These are phyloP conservation scores for Calephelis nemesis DNA, from an alignment of 1,140 invertebrate species.

Conservation along the genomic window DNA sequence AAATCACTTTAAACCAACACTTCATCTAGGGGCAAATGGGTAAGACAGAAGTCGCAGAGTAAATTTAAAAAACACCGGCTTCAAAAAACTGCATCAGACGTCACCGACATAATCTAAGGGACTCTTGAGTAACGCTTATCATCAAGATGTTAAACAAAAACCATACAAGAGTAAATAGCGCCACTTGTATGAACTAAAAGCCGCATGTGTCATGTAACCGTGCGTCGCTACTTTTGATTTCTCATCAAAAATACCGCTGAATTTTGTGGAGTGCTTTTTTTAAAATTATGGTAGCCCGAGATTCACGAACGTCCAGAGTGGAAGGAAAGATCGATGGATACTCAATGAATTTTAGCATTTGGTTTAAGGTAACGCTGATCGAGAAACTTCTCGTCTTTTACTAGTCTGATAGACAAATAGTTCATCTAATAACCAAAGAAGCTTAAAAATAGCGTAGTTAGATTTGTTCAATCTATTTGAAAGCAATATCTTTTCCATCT, in stretches of 20 bases:
- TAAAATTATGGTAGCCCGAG: no score
- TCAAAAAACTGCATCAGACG: not conserved
- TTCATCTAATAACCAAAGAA: no score
- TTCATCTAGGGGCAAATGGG: not conserved
- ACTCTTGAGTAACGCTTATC: slow-evolving; percentile 9
- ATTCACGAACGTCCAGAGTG: no score
- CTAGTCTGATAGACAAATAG: no score
- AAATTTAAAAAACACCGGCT: not conserved
- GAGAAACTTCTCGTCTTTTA: no score
- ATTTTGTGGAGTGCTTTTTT: not conserved
- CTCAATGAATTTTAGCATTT: no score
- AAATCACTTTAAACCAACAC: no score
- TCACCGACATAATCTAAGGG: slow-evolving; percentile 1
- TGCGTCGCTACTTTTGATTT: not conserved
- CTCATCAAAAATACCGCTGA: slow-evolving; percentile 1
- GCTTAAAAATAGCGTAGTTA: no score
- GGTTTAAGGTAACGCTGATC: no score
- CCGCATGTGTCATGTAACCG: not conserved
- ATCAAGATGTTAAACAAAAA: slow-evolving; percentile 15
- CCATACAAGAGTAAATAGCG: slow-evolving; percentile 6
- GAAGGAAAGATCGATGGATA: no score
- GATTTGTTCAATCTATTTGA: no score
- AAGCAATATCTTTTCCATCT: no score
- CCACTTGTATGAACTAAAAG: slow-evolving; percentile 12
- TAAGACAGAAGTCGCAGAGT: not conserved